Evolutionary conservation across 2,888 invertebrate genomes (phyloP).

Genomic region (Ypsolopha sequella): DNA sequence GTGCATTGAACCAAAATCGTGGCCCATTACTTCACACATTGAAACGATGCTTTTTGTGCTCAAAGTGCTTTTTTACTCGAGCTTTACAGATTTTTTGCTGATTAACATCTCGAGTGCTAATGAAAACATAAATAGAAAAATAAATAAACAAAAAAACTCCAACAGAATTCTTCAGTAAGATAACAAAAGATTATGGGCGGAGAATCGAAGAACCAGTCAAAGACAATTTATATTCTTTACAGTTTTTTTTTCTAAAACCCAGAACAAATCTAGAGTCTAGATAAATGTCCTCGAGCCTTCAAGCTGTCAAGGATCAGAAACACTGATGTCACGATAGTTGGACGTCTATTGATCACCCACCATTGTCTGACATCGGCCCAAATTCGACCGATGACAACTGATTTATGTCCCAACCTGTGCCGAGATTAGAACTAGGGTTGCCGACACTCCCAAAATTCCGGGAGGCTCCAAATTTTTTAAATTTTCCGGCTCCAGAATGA

Average conservation of each 20-base stretch:
- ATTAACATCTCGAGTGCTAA: not conserved
- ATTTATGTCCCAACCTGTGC: slow-evolving; percentile 40
- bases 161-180: not conserved
- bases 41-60: slow-evolving; percentile 43
- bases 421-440: too few species aligned
- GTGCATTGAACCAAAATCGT: slow-evolving; percentile 68
- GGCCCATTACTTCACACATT: slow-evolving; percentile 58
- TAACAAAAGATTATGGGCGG: not conserved
- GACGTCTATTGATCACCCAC: slow-evolving; percentile 46
- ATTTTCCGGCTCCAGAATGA: too few species aligned
- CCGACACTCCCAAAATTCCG: too few species aligned
- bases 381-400: slow-evolving; percentile 56
- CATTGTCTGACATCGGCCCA: slow-evolving; percentile 43
- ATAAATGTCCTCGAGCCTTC: not conserved
- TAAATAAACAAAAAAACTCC: not conserved
- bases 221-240: not conserved
- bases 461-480: too few species aligned
- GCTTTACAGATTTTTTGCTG: not conserved
- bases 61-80: slow-evolving; percentile 30
- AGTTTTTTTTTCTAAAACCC: not conserved
- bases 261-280: not conserved
- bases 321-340: slow-evolving; percentile 18
- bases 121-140: not conserved
- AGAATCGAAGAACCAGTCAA: not conserved
- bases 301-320: slow-evolving; percentile 3